Base-by-base conservation (phyloP, 1,140 invertebrate genomes). In the Euwallacea fornicatus region DNA sequence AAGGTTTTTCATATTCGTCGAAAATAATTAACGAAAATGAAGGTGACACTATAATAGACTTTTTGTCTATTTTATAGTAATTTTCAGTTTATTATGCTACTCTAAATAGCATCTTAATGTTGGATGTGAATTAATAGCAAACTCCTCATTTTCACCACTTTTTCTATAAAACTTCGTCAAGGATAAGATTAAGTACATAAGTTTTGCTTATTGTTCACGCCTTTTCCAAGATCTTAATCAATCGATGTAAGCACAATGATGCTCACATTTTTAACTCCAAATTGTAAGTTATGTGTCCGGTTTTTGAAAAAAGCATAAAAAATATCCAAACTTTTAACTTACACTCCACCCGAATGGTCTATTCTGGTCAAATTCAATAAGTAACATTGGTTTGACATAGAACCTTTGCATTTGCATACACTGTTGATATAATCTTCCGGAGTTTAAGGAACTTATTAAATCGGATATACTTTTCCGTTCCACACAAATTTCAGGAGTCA, bases 401-500 rank as follows among this genome's bases (percentile, higher is more conserved):
- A 93, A 88, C 10, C 95, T 85, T 66, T 88, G 90, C 95, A 98
- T 97, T 63, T 93, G 88, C 56, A 92, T 88, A 56, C 93, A 93
- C 83, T 99, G 98, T 80, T 94, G 95, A 81, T 98, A 99, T 43
- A 99, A 85, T 63, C 98, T 89, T 0, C 98, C 98, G 69, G 90
- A 95, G 81, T 96, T 93, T 11, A 99, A 83, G 0, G 97, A 99
- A 11, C 96, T 95, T 81, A 99, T 97, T 66, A 99, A 84, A 89
- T 99, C 98, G 42, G 94, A 96, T 33, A 99, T 88, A 69, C 96
- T 98, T 85, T 99, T 99, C 7, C 98, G 85, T 83, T 99, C 98
- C 4, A 99, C 89, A 78, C 94, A 97, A 76, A 98, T 94, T 33
- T 98, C 95, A 0, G 96, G 94, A 0, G 97, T 97, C 2, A 99